Base-by-base conservation (phyloP, 2,797 vertebrate species). In the Chelon labrosus region DNA sequence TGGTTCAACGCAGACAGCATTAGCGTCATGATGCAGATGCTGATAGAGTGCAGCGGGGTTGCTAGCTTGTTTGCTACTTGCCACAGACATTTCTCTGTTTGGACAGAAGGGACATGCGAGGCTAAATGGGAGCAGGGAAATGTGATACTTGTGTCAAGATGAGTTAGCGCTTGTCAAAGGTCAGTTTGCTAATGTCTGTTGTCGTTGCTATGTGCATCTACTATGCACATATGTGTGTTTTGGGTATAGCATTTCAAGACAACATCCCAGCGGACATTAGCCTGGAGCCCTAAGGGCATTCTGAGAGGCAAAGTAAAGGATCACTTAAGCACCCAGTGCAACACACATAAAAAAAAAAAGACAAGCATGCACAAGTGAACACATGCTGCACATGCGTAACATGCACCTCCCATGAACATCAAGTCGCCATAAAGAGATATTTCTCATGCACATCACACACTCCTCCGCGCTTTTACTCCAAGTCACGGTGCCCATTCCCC, bases 191-290 rank as follows among this genome's bases (percentile, higher is more conserved):
- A 77, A 83, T 84, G 77, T 82, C 73, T 83, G 59, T 73, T 77
- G 76, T 44, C 20, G 62, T 50, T 58, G 55, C 55, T 51, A 13
- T 55, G 69, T 62, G 50, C 38, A 74, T 71, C 68, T 64, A 51
- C 39, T 64, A 10, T 62, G 70, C 58, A 63, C 47, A 50, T 68
- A 66, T 65, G 71, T 79, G 72, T 68, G 62, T 77, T 74, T n/a
- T 49, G 52, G 64, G 75, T 81, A 52, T 79, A 71, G 55, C 68
- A 49, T 91, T 89, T 90, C 84, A 89, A 80, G 78, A 84, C 73
- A 58, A 14, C 70, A 51, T 83, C 75, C 82, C 78, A 54, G 38
- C 81, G 61, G 63, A 46, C 61, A 35, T 82, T 77, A 65, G 65
- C 65, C 51, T 25, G 58, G 52, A 59, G 80, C 77, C 70, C 77